phyloP scores from a whole-genome alignment of 2,888 invertebrate species.

The Epistrophe grossulariae region DNA sequence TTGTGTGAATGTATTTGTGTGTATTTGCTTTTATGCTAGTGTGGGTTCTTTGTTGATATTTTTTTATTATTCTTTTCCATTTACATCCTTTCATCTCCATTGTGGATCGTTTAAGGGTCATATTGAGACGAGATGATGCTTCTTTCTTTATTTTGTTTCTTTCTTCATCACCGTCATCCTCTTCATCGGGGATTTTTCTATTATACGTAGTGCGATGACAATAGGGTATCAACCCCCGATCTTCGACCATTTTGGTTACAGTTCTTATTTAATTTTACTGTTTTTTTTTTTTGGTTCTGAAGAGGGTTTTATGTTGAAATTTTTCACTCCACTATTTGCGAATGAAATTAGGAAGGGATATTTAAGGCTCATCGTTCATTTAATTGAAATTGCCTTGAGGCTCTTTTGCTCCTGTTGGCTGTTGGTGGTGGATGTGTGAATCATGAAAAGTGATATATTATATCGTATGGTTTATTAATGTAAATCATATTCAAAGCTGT shows the following conservation, averaged over 20 bases:
- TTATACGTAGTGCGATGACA: constrained; percentile 66
- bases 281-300: constrained; percentile 22
- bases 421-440: constrained; percentile 24
- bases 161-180: constrained; percentile 32
- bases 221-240: constrained; percentile 73
- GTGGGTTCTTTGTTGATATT: constrained; percentile 53
- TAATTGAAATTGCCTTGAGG: constrained; percentile 42
- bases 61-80: constrained; percentile 39
- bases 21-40: constrained; percentile 23
- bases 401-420: not conserved
- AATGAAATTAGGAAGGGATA: constrained; percentile 44
- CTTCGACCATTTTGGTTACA: constrained; percentile 66
- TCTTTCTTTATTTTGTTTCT: constrained; percentile 40
- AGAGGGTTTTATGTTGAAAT: constrained; percentile 38
- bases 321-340: constrained; percentile 36
- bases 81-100: constrained; percentile 62
- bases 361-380: constrained; percentile 43
- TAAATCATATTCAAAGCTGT: constrained; percentile 55
- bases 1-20: constrained; percentile 27
- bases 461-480: constrained; percentile 31
- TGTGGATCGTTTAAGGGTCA: constrained; percentile 76
- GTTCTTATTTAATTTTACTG: constrained; percentile 25
- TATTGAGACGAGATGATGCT: constrained; percentile 58
- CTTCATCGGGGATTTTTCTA: constrained; percentile 57
- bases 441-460: constrained; percentile 26